Percentiles rank a stretch among this genome's conserved stretches.
Conservation (phyloP, 2,113 vertebrate genomes). For the Glaucidium brasilianum region DNA sequence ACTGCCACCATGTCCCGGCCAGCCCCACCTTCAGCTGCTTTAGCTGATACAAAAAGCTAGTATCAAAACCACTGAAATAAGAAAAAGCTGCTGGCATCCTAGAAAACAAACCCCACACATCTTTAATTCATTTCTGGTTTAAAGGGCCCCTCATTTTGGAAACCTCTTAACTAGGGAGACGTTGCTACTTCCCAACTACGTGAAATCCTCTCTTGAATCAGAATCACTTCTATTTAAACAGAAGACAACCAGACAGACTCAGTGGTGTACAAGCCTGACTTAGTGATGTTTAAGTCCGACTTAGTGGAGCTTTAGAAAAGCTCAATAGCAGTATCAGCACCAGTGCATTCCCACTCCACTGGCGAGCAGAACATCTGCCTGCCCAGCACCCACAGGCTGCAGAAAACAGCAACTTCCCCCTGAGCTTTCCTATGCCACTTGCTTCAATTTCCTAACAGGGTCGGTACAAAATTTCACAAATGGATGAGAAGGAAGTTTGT, state of each 20-base stretch:
- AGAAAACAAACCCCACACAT: background rate
- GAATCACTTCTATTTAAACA: background rate
- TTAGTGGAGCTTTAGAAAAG: background rate
- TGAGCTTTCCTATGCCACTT: fast-evolving
- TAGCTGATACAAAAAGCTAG: background rate
- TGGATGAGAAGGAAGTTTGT: background rate
- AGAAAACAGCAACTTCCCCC: background rate
- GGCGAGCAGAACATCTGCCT: background rate
- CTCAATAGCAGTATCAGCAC: background rate
- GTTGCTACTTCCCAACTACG: background rate
- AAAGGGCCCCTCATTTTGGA: background rate
- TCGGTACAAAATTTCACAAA: background rate
- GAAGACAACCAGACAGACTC: background rate
- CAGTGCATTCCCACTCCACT: too few relatives aligned
- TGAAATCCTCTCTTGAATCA: background rate
- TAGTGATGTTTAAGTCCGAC: background rate
- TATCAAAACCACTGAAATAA: background rate
- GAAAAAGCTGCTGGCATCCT: background rate
- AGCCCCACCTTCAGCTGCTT: background rate
- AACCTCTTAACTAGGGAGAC: background rate
- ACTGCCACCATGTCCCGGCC: background rate
- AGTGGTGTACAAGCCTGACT: background rate
- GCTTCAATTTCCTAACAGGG: background rate
- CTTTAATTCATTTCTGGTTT: background rate
- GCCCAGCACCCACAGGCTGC: background rate